These are phyloP conservation scores for Aleiodes leptofemur DNA, from an alignment of 2,888 invertebrate genomes.

Conservation along the genomic window DNA sequence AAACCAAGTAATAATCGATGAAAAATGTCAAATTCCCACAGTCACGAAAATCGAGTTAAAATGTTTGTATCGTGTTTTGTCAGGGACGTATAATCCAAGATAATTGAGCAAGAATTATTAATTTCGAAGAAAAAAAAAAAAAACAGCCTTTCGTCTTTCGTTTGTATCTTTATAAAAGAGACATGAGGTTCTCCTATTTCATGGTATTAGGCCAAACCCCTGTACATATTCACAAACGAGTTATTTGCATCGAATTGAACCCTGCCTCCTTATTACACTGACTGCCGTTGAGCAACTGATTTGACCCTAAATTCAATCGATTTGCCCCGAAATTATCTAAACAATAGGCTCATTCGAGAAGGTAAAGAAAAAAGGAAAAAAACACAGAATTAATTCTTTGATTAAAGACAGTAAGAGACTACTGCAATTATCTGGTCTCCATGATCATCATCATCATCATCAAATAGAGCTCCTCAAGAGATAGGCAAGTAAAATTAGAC, in stretches of 20 bases:
- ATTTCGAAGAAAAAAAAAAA: constrained; percentile 57
- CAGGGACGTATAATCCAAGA: constrained; percentile 53
- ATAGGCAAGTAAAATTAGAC: no score
- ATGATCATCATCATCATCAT: no score
- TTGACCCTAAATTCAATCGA: constrained; percentile 68
- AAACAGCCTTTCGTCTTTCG: not conserved
- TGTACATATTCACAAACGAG: constrained; percentile 68
- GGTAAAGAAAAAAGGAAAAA: not conserved
- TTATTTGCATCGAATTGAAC: constrained; percentile 75
- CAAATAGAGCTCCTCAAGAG: no score
- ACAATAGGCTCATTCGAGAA: constrained; percentile 6
- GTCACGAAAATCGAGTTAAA: constrained; percentile 30
- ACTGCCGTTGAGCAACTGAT: constrained; percentile 24
- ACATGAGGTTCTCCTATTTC: constrained; percentile 46
- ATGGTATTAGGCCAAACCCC: constrained; percentile 56
- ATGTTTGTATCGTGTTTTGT: constrained; percentile 29
- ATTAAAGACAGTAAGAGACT: no score
- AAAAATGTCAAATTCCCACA: constrained; percentile 52
- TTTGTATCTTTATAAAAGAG: constrained; percentile 5
- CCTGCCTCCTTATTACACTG: constrained; percentile 41
- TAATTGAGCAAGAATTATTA: constrained; percentile 70
- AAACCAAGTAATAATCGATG: not conserved
- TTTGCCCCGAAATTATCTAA: constrained; percentile 60
- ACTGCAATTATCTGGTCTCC: no score
- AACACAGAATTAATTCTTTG: not conserved